Conservation (phyloP, 2,797 vertebrate species). For the Balearica regulorum region DNA sequence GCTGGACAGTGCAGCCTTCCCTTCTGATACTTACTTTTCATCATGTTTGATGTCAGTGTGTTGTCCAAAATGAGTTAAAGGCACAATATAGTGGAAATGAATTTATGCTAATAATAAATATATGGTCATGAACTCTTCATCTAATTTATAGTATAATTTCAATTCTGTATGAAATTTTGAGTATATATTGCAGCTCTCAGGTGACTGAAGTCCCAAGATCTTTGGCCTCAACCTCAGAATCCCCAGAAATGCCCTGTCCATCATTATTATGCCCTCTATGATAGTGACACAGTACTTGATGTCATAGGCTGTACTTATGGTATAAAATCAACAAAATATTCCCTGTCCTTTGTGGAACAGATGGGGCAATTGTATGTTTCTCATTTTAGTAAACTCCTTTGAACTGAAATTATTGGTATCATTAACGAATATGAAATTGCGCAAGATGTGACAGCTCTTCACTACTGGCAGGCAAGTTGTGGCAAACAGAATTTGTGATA, state of each 20-base stretch:
- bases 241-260: neutral
- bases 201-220: neutral
- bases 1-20: neutral
- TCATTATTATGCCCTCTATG: neutral
- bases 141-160: neutral
- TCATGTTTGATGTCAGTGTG: neutral
- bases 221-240: neutral
- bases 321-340: neutral
- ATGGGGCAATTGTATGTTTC: neutral
- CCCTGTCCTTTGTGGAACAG: neutral
- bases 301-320: neutral
- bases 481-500: neutral
- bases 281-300: neutral
- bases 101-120: neutral
- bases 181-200: neutral
- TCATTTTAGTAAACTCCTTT: neutral
- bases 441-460: neutral
- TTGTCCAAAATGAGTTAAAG: neutral
- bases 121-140: neutral
- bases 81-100: neutral
- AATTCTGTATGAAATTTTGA: neutral
- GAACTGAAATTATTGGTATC: neutral
- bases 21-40: conserved; percentile 10
- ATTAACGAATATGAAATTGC: neutral
- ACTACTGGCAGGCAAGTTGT: neutral